Evolutionary conservation across 2,797 vertebrate genomes (phyloP).

Genomic region (Squalus acanthias): DNA sequence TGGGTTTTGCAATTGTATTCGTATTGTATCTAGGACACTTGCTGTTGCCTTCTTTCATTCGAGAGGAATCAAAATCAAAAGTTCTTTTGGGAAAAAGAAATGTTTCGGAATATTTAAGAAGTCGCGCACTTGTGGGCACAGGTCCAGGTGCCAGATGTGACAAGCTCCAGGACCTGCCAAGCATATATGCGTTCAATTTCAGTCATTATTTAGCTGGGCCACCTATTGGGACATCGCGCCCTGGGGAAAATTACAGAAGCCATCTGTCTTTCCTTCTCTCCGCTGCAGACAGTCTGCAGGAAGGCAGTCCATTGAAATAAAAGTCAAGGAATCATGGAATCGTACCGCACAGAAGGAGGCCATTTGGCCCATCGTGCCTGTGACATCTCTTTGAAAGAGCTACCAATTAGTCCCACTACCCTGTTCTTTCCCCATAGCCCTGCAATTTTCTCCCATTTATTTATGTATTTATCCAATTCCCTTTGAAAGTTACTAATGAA

Average conservation of each 20-base stretch:
- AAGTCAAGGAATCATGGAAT: neutral
- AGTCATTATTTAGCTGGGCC: neutral
- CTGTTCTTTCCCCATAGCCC: neutral
- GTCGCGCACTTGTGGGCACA: neutral
- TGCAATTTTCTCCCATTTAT: neutral
- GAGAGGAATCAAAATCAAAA: neutral
- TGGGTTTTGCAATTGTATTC: neutral
- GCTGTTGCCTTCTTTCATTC: neutral
- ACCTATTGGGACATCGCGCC: neutral
- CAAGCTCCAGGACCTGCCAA: neutral
- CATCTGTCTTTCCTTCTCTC: neutral
- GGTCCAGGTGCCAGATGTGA: neutral
- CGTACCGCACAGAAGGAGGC: neutral
- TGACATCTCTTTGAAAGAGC: neutral
- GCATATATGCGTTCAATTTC: neutral
- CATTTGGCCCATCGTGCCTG: neutral
- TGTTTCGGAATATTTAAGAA: neutral
- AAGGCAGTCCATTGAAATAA: neutral
- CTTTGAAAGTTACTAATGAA: neutral
- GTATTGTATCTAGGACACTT: neutral
- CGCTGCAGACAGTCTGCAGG: neutral
- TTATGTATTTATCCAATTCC: neutral
- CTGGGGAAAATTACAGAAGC: neutral
- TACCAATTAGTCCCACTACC: neutral
- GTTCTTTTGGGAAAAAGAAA: neutral